phyloP scores from a whole-genome alignment of 2,888 invertebrate genomes.

The Melipona bicolor region DNA sequence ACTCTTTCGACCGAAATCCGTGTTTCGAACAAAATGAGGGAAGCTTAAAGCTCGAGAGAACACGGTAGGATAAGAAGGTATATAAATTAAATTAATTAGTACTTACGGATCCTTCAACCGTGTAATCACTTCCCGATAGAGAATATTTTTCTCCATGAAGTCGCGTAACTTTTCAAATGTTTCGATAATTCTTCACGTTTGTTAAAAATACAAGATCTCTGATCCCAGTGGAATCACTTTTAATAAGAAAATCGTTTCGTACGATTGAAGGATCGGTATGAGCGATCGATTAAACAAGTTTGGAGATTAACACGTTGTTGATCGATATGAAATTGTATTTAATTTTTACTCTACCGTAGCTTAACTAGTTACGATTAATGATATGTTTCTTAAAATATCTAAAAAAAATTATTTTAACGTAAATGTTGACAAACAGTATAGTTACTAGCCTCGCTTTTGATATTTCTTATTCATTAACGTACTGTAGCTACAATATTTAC shows the following conservation, averaged over 20 bases:
- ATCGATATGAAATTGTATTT: conserved; percentile 28
- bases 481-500: neutral
- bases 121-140: conserved; percentile 12
- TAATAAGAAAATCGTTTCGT: neutral
- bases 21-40: conserved; percentile 6
- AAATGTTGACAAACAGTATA: neutral
- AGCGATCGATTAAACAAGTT: neutral
- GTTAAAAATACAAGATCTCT: neutral
- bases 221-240: neutral
- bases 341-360: neutral
- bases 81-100: conserved; percentile 28
- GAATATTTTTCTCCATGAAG: neutral
- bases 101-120: conserved; percentile 16
- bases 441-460: neutral
- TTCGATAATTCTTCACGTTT: neutral
- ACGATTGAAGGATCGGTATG: neutral
- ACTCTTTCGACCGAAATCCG: conserved; percentile 13
- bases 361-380: conserved; percentile 29
- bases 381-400: conserved; percentile 22
- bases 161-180: neutral
- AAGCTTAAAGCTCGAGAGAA: conserved; percentile 10
- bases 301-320: neutral
- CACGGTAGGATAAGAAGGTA: neutral
- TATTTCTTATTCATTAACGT: neutral
- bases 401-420: neutral